Conservation (phyloP, 1,140 invertebrate species). For the Uloborus diversus region DNA sequence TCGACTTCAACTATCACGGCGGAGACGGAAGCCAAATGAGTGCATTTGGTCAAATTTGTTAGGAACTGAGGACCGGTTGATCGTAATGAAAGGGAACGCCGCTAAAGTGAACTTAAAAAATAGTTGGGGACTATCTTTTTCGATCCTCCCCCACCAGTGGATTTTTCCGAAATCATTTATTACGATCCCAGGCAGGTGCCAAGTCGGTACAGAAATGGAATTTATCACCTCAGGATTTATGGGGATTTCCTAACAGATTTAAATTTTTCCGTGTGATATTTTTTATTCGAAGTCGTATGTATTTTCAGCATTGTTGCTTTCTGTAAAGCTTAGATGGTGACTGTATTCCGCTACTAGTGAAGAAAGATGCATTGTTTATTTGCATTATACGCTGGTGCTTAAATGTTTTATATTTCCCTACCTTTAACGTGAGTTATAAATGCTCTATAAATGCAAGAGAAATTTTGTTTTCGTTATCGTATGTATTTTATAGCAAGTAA, state of each 20-base stretch:
- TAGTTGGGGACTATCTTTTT: conserved; percentile 14
- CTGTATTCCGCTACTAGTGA: no score
- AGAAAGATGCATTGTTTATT: no score
- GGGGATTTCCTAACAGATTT: not conserved
- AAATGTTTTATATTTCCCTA: no score
- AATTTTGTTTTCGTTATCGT: no score
- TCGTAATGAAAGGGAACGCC: conserved; percentile 24
- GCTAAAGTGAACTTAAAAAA: not conserved
- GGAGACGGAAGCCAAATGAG: conserved; percentile 29
- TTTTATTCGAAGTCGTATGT: no score
- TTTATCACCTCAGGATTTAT: conserved; percentile 20
- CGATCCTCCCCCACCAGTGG: not conserved
- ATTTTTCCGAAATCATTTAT: conserved; percentile 1
- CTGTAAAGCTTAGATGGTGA: no score
- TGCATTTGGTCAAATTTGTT: conserved; percentile 42
- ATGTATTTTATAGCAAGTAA: no score
- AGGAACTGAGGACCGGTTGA: not conserved
- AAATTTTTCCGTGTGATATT: no score
- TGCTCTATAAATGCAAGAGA: no score
- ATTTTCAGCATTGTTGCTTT: no score
- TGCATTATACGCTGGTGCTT: no score
- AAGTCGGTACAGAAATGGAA: conserved; percentile 11
- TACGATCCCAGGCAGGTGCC: conserved; percentile 12
- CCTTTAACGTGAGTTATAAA: no score
- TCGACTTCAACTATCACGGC: not conserved